Percentiles rank a stretch among this genome's conserved stretches.
Evolutionary conservation across 2,888 invertebrate genomes (phyloP).

Genomic region (Brenthis hecate): DNA sequence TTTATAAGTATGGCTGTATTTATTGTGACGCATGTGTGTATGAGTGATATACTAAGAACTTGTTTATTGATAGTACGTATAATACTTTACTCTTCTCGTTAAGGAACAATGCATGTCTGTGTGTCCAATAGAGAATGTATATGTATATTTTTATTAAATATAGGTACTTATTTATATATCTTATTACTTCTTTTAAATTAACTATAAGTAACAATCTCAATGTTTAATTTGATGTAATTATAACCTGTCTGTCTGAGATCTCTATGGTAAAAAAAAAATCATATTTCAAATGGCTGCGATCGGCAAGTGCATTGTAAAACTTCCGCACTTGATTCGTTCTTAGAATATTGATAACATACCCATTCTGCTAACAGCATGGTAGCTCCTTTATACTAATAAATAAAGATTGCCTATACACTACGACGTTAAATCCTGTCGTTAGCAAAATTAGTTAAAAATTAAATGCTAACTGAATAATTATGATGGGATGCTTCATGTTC

Average conservation of each 20-base stretch:
- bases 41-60: constrained; percentile 13
- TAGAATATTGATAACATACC: constrained; percentile 24
- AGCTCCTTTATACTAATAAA: not conserved
- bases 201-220: no score
- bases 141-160: no score
- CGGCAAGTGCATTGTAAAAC: constrained; percentile 21
- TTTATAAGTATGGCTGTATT: constrained; percentile 2
- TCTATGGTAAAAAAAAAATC: no score
- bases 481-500: no score
- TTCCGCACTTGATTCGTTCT: constrained; percentile 22
- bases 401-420: not conserved
- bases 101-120: no score
- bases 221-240: not conserved
- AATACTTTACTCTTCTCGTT: not conserved
- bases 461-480: no score
- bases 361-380: constrained; percentile 1
- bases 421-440: not conserved
- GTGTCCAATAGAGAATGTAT: no score
- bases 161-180: no score
- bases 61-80: not conserved
- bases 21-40: constrained; percentile 12
- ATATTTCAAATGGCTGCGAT: constrained; percentile 23
- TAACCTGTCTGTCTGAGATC: no score
- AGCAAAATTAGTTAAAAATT: no score
- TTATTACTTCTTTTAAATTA: no score